Percentiles rank a stretch among this genome's conserved stretches.
Evolutionary conservation across 1,140 invertebrate genomes (phyloP).

Genomic region (Drosophila suzukii): DNA sequence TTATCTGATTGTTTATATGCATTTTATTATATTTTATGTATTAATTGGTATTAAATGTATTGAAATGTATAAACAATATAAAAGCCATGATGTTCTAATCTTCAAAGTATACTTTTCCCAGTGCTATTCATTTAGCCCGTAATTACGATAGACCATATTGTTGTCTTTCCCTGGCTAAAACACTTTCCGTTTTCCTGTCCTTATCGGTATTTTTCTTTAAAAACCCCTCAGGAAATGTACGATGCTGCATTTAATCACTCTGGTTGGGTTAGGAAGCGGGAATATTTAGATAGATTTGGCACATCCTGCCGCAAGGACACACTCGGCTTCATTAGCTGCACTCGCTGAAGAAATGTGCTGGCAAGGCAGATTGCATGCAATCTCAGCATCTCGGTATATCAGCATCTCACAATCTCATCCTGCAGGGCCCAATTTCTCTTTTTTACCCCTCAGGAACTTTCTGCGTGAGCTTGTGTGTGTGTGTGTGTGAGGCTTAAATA

Average conservation of each 20-base stretch:
- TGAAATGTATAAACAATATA: too few relatives aligned
- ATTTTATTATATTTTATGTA: too few relatives aligned
- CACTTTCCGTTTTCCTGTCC: constrained; percentile 35
- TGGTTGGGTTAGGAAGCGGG: constrained; percentile 24
- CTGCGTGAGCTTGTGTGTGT: constrained; percentile 3
- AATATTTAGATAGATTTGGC: constrained; percentile 45
- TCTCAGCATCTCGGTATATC: constrained; percentile 55
- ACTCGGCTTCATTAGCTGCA: constrained; percentile 72
- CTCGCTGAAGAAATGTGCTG: constrained; percentile 71
- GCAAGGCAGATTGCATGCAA: constrained; percentile 77
- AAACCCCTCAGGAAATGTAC: constrained; percentile 25
- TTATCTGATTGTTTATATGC: too few relatives aligned
- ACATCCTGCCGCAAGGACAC: constrained; percentile 29
- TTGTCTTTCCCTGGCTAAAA: constrained; percentile 38
- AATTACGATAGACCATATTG: constrained; percentile 57
- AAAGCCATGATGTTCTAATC: not conserved
- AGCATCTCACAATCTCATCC: constrained; percentile 58
- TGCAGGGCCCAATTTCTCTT: constrained; percentile 56
- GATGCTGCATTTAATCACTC: constrained; percentile 32
- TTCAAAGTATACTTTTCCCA: not conserved
- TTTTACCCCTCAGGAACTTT: constrained; percentile 9
- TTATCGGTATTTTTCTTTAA: constrained; percentile 19
- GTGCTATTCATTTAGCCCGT: constrained; percentile 28
- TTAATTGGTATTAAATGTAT: too few relatives aligned
- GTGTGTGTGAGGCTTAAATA: constrained; percentile 61